Percentiles rank a stretch among this genome's conserved stretches.
Evolutionary conservation across 2,113 vertebrate species (phyloP).

Genomic region (Craseonycteris thonglongyai): DNA sequence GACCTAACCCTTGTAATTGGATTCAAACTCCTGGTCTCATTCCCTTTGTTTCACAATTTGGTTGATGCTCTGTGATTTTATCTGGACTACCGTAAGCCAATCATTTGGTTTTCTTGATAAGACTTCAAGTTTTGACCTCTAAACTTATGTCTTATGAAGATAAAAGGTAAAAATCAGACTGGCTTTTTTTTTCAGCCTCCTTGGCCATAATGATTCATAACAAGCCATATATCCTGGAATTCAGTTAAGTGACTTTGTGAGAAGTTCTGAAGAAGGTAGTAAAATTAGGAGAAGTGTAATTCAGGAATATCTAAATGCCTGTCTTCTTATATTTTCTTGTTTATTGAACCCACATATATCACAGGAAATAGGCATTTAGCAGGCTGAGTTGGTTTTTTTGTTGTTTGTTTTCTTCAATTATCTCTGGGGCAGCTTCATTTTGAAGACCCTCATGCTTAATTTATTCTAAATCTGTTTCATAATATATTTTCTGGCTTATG

Average conservation of each 20-base stretch:
- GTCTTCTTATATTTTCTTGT: not conserved
- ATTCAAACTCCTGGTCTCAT: not conserved
- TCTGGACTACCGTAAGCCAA: not conserved
- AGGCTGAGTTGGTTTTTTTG: not conserved
- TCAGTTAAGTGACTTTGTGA: not conserved
- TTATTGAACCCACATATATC: not conserved
- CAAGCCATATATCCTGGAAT: not conserved
- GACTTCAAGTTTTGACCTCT: not conserved
- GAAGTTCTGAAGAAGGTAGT: not conserved
- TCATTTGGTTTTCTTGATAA: not conserved
- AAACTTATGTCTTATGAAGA: not conserved
- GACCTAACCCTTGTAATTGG: not conserved
- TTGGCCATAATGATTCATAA: not conserved
- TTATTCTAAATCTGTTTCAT: constrained; percentile 27
- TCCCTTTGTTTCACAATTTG: not conserved
- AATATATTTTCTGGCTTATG: constrained; percentile 8
- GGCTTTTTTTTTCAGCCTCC: not conserved
- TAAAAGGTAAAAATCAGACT: not conserved
- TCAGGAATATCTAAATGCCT: not conserved
- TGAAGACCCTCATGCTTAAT: constrained; percentile 19
- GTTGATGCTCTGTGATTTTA: not conserved
- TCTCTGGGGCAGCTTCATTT: constrained; percentile 23
- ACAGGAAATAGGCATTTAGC: constrained; percentile 24
- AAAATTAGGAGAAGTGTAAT: not conserved
- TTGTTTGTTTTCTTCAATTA: constrained; percentile 34